A percentile compares a stretch with the other conserved stretches of the same genome.
These are phyloP conservation scores for Latrodectus geometricus DNA, from an alignment of 1,140 invertebrate genomes.

Conservation along the genomic window DNA sequence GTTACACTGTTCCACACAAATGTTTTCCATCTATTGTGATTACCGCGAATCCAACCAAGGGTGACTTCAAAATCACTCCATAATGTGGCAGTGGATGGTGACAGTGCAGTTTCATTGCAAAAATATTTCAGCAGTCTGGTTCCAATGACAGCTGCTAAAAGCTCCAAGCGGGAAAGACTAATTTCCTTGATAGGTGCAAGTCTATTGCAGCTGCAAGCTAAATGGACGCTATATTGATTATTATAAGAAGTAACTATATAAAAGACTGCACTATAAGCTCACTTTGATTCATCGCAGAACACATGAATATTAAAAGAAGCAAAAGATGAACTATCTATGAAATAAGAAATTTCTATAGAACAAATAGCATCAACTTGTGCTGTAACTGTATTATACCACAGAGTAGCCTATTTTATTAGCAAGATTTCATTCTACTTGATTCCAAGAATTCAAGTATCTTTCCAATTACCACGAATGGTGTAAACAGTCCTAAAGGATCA, in stretches of 20 bases:
- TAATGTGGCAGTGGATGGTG: neutral
- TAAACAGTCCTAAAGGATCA: constrained; percentile 28
- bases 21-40: constrained; percentile 32
- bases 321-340: constrained; percentile 4
- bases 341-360: constrained; percentile 17
- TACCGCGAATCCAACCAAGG: constrained; percentile 26
- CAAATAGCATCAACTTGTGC: neutral
- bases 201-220: constrained; percentile 20
- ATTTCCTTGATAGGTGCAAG: constrained; percentile 17
- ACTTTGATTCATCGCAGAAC: constrained; percentile 29
- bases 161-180: neutral
- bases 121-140: constrained; percentile 12
- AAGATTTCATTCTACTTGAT: constrained; percentile 36
- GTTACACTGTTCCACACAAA: constrained; percentile 21
- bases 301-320: neutral
- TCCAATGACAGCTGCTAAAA: constrained; percentile 4
- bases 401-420: neutral
- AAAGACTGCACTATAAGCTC: constrained; percentile 22
- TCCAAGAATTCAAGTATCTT: constrained; percentile 33
- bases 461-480: constrained; percentile 19
- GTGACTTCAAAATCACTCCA: constrained; percentile 13
- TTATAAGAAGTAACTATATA: constrained; percentile 6
- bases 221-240: neutral
- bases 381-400: neutral
- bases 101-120: constrained; percentile 1